Percentiles rank a stretch among this genome's conserved stretches.
Evolutionary conservation across 1,140 invertebrate genomes (phyloP).

Genomic region (Anastrepha ludens): DNA sequence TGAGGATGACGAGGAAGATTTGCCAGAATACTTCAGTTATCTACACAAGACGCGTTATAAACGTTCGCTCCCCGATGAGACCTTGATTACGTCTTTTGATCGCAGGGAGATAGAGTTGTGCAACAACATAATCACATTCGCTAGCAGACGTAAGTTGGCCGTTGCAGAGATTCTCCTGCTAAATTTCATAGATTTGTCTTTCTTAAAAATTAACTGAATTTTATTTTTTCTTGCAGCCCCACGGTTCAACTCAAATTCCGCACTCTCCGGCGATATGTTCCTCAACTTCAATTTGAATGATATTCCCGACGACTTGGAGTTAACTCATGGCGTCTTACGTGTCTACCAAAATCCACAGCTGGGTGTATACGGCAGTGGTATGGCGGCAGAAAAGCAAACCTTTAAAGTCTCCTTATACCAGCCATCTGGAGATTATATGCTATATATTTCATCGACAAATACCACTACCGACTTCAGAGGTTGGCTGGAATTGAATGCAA

Average conservation of each 20-base stretch:
- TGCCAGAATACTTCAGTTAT: constrained; percentile 56
- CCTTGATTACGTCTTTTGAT: constrained; percentile 65
- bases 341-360: constrained; percentile 64
- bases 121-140: constrained; percentile 70
- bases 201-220: too few relatives aligned
- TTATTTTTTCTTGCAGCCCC: background rate
- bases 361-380: background rate
- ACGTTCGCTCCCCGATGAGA: constrained; percentile 65
- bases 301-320: constrained; percentile 63
- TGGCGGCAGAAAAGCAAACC: constrained; percentile 53
- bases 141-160: constrained; percentile 56
- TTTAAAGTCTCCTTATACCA: constrained; percentile 65
- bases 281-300: constrained; percentile 66
- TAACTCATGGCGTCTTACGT: constrained; percentile 64
- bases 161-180: too few relatives aligned
- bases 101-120: constrained; percentile 68
- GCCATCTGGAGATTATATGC: constrained; percentile 52
- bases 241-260: background rate
- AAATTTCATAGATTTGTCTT: too few relatives aligned
- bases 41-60: constrained; percentile 64
- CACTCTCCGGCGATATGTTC: constrained; percentile 51
- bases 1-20: constrained; percentile 63
- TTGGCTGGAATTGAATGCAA: constrained; percentile 71
- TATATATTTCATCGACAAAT: constrained; percentile 60
- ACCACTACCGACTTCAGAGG: constrained; percentile 63